These are phyloP conservation scores for Lycia hirtaria DNA, from an alignment of 2,888 invertebrate genomes.

Conservation along the genomic window DNA sequence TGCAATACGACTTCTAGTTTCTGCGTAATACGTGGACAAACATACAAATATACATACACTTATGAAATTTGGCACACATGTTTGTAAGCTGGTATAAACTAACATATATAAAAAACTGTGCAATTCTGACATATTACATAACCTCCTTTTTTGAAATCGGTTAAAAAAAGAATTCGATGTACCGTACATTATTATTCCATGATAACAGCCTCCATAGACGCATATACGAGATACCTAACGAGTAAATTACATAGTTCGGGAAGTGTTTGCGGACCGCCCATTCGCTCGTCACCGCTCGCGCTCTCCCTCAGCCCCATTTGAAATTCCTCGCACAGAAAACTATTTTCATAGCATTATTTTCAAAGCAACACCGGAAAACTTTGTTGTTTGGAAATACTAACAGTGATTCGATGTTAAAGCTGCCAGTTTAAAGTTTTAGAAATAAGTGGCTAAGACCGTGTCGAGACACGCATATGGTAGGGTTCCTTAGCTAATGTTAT, in stretches of 20 bases:
- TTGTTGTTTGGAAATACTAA: conserved; percentile 24
- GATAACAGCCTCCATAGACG: conserved; percentile 49
- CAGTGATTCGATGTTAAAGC: background rate
- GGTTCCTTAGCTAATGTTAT: too few species aligned
- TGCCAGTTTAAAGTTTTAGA: background rate
- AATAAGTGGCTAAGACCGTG: too few species aligned
- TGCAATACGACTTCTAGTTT: too few species aligned
- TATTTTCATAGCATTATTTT: conserved; percentile 45
- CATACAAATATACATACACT: too few species aligned
- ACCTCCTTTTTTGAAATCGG: background rate
- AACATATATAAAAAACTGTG: too few species aligned
- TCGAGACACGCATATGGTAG: too few species aligned
- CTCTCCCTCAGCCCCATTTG: conserved; percentile 52
- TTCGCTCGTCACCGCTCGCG: conserved; percentile 49
- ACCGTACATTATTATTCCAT: conserved; percentile 16
- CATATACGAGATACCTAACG: conserved; percentile 68
- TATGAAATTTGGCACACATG: too few species aligned
- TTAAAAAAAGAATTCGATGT: conserved; percentile 4
- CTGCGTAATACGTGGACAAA: too few species aligned
- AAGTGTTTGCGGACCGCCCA: conserved; percentile 73
- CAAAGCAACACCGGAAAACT: conserved; percentile 14
- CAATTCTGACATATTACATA: too few species aligned
- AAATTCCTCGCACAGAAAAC: conserved; percentile 53
- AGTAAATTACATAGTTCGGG: conserved; percentile 71
- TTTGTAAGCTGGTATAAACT: too few species aligned